phyloP scores from a whole-genome alignment of 2,113 vertebrate species.

The Pardalotus punctatus region DNA sequence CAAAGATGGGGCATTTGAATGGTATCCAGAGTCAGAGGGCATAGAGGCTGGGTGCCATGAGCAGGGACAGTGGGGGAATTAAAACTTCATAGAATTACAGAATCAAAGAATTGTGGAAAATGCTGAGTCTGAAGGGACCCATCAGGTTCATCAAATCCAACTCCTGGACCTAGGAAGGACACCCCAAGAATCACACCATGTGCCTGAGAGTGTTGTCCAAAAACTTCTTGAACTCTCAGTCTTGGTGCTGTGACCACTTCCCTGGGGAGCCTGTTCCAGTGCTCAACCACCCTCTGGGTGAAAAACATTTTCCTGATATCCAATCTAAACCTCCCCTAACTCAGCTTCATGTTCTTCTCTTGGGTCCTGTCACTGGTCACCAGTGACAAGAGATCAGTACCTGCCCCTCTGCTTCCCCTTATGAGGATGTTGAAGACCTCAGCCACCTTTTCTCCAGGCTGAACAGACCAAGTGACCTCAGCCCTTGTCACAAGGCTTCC shows the following conservation, averaged over 20 bases:
- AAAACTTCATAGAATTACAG: neutral
- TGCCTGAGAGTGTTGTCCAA: neutral
- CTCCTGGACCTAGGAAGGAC: neutral
- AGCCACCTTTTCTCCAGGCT: neutral
- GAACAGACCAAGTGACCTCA: neutral
- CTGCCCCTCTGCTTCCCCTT: neutral
- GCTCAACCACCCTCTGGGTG: neutral
- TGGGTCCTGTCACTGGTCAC: neutral
- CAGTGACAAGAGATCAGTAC: neutral
- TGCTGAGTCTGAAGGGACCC: neutral
- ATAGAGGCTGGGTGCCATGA: neutral
- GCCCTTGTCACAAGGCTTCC: neutral
- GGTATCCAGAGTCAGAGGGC: neutral
- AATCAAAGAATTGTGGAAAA: neutral
- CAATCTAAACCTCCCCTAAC: neutral
- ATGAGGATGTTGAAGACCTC: neutral
- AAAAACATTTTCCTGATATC: neutral
- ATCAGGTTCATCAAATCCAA: neutral
- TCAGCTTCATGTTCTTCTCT: neutral
- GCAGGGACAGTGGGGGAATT: neutral
- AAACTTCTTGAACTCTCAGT: neutral
- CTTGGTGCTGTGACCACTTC: neutral
- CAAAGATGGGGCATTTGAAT: neutral
- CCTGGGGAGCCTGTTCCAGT: neutral
- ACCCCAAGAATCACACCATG: neutral